Evolutionary conservation across 1,140 invertebrate species (phyloP).

Genomic region (Cepaea nemoralis): DNA sequence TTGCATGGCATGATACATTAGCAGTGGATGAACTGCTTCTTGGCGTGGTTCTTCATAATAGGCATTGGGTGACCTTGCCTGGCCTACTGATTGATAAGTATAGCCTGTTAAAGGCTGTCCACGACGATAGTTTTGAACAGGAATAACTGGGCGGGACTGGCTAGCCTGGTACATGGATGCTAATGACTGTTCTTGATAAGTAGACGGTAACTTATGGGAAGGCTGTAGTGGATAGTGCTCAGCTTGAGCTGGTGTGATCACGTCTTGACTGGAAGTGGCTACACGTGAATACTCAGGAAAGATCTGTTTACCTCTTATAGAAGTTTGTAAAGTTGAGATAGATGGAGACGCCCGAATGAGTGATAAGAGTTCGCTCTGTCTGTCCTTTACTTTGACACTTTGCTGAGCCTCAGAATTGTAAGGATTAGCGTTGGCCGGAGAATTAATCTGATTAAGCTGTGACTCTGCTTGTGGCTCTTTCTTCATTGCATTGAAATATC

Average conservation of each 20-base stretch:
- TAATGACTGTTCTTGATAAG: background rate
- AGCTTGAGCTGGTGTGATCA: too few relatives aligned
- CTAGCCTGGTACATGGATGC: background rate
- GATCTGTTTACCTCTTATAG: too few relatives aligned
- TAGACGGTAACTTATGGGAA: background rate
- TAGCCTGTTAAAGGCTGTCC: background rate
- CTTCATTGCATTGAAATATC: background rate
- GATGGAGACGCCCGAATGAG: background rate
- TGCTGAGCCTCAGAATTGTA: background rate
- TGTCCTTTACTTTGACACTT: background rate
- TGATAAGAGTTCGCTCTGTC: background rate
- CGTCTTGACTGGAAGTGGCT: too few relatives aligned
- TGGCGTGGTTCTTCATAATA: background rate
- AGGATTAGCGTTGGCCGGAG: conserved; percentile 10
- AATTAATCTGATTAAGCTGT: background rate
- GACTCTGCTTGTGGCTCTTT: background rate
- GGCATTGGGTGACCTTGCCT: too few relatives aligned
- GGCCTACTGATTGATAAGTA: background rate
- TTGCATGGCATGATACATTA: background rate
- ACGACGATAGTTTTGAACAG: background rate
- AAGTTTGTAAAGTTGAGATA: background rate
- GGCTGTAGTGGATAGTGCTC: background rate
- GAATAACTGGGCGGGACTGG: background rate
- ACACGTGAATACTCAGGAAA: too few relatives aligned
- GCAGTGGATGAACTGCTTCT: background rate